Percentiles rank a stretch among this genome's conserved stretches.
Evolutionary conservation across 1,140 invertebrate genomes (phyloP).

Genomic region (Phymastichus coffea): DNA sequence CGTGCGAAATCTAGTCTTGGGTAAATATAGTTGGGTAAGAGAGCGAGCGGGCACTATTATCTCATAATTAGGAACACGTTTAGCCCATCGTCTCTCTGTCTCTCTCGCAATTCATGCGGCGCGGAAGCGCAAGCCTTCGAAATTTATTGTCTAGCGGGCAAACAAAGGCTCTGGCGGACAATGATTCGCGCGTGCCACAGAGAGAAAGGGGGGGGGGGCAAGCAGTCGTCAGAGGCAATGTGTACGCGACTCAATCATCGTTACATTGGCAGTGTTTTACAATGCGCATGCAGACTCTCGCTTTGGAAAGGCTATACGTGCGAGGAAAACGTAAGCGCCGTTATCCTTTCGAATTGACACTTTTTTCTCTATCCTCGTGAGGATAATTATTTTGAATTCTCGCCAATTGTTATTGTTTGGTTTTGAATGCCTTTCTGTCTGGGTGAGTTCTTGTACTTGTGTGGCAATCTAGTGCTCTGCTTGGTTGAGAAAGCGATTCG

Average conservation of each 20-base stretch:
- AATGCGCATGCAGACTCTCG: background rate
- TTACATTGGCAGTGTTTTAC: background rate
- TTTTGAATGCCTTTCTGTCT: too few relatives aligned
- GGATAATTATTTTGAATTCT: too few relatives aligned
- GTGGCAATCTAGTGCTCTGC: too few relatives aligned
- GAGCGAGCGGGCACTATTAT: too few relatives aligned
- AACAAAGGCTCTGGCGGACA: background rate
- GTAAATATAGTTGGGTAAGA: too few relatives aligned
- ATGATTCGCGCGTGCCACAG: slow-evolving; percentile 9
- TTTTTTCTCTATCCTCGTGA: background rate
- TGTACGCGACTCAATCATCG: background rate
- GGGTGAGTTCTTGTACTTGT: too few relatives aligned
- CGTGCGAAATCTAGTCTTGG: too few relatives aligned
- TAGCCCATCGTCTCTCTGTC: background rate
- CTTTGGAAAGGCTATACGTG: background rate
- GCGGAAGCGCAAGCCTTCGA: background rate
- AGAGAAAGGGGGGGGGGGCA: too few relatives aligned
- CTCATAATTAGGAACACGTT: background rate
- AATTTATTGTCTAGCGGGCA: background rate
- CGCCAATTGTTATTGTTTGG: too few relatives aligned
- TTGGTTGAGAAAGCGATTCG: too few relatives aligned
- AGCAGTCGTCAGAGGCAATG: slow-evolving; percentile 5
- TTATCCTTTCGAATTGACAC: slow-evolving; percentile 12
- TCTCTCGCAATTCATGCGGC: background rate
- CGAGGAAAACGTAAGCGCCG: background rate